Conservation (phyloP, 1,140 invertebrate genomes). For the Drosophila elegans region DNA sequence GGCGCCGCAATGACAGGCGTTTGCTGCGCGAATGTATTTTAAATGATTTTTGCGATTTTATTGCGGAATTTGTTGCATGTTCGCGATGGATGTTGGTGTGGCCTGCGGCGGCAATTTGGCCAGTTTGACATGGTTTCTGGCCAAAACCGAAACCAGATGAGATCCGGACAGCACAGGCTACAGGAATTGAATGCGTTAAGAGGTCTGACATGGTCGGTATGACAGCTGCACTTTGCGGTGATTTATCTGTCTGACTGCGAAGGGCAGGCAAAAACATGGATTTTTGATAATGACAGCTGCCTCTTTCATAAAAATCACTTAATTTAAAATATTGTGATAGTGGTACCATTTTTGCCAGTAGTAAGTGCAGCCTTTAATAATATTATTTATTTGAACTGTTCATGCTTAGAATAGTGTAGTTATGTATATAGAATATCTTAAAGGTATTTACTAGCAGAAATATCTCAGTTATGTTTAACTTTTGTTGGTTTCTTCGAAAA, state of each 20-base stretch:
- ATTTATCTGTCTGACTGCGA: conserved; percentile 24
- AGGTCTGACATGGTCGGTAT: conserved; percentile 25
- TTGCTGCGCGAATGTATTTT: conserved; percentile 29
- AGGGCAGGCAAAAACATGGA: conserved; percentile 7
- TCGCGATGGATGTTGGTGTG: conserved; percentile 34
- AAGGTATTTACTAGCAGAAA: too few species aligned
- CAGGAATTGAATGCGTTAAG: conserved; percentile 25
- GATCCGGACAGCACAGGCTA: conserved; percentile 2
- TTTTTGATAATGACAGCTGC: conserved; percentile 1
- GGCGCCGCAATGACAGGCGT: conserved; percentile 35
- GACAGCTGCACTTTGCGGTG: conserved; percentile 37
- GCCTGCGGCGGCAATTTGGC: conserved; percentile 35
- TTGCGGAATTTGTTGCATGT: conserved; percentile 42
- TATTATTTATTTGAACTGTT: too few species aligned
- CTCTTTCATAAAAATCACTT: neutral
- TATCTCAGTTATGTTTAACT: too few species aligned
- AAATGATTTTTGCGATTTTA: conserved; percentile 48
- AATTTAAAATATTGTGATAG: too few species aligned
- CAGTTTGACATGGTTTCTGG: conserved; percentile 33
- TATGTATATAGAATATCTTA: too few species aligned
- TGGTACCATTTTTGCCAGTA: too few species aligned
- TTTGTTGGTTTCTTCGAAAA: neutral
- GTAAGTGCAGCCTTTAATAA: too few species aligned
- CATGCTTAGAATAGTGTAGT: too few species aligned
- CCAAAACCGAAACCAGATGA: conserved; percentile 13